phyloP scores from a whole-genome alignment of 1,140 invertebrate species.

The Ceratina australensis region DNA sequence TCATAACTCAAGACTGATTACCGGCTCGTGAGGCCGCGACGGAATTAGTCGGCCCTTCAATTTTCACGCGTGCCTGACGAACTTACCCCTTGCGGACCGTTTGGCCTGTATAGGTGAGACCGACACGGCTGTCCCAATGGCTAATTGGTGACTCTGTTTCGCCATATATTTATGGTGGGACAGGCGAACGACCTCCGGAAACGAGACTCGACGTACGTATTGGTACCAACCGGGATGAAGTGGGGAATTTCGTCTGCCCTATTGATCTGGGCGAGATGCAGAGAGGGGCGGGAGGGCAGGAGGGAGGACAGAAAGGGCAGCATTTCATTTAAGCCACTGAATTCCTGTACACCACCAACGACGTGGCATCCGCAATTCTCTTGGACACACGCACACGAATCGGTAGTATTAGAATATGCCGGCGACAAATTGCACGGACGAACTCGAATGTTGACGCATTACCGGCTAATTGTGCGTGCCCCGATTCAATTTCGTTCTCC shows the following conservation, averaged over 20 bases:
- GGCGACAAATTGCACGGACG: conserved; percentile 38
- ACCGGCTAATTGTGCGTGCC: conserved; percentile 35
- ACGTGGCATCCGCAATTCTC: conserved; percentile 5
- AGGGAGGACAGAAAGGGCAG: conserved; percentile 22
- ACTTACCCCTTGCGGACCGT: conserved; percentile 33
- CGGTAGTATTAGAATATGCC: conserved; percentile 56
- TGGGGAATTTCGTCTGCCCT: conserved; percentile 61
- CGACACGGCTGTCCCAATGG: conserved; percentile 60
- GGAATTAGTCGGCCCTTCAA: conserved; percentile 34
- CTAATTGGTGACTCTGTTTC: conserved; percentile 65
- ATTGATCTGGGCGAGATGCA: conserved; percentile 53
- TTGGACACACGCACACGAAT: conserved; percentile 22
- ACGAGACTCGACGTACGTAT: conserved; percentile 51
- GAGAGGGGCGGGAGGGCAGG: neutral
- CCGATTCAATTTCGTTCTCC: conserved; percentile 44
- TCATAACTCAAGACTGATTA: conserved; percentile 37
- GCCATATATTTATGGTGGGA: conserved; percentile 60
- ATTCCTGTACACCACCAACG: conserved; percentile 44
- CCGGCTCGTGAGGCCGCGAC: neutral
- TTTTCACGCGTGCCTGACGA: conserved; percentile 49
- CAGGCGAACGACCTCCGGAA: conserved; percentile 52
- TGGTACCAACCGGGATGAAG: conserved; percentile 31
- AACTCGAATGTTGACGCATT: conserved; percentile 54
- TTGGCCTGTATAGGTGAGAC: conserved; percentile 15
- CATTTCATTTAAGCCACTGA: conserved; percentile 60